A percentile compares a stretch with the other conserved stretches of the same genome.
phyloP scores from a whole-genome alignment of 2,113 vertebrate genomes.

The Papio anubis region DNA sequence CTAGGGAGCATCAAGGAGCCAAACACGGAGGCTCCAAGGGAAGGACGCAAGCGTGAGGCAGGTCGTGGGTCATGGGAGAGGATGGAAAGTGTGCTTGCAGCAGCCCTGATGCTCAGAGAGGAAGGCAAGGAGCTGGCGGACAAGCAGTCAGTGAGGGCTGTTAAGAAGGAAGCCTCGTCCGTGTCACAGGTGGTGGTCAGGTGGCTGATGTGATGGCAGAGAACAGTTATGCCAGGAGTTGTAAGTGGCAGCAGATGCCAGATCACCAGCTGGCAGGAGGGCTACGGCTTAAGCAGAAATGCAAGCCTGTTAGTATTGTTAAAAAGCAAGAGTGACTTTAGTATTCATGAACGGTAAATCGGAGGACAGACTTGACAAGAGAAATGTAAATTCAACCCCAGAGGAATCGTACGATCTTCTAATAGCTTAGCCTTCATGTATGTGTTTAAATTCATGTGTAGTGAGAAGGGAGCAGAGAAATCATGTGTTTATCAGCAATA shows the following conservation, averaged over 20 bases:
- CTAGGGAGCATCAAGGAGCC: background rate
- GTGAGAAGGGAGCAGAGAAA: background rate
- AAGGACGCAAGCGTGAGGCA: background rate
- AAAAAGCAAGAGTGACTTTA: background rate
- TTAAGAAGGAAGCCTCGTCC: background rate
- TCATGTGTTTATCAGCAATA: background rate
- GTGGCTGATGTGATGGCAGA: background rate
- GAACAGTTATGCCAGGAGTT: background rate
- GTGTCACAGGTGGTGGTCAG: background rate
- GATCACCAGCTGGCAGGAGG: background rate
- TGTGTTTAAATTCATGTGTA: background rate
- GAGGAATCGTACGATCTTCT: background rate
- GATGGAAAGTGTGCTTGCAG: fast-evolving
- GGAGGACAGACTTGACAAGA: background rate
- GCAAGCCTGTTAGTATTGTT: background rate
- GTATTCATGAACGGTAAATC: background rate
- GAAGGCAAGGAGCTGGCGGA: background rate
- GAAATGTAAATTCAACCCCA: background rate
- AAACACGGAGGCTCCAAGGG: background rate
- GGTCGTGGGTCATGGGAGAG: fast-evolving
- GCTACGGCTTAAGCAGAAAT: background rate
- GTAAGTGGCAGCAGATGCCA: background rate
- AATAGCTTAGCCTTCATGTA: background rate
- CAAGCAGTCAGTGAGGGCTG: fast-evolving
- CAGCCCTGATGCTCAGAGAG: fast-evolving